A percentile compares a stretch with the other conserved stretches of the same genome.
Conservation (phyloP, 30 jellyfish, hydroid and myxozoan genomes). For the Nemopilema nomurai region DNA sequence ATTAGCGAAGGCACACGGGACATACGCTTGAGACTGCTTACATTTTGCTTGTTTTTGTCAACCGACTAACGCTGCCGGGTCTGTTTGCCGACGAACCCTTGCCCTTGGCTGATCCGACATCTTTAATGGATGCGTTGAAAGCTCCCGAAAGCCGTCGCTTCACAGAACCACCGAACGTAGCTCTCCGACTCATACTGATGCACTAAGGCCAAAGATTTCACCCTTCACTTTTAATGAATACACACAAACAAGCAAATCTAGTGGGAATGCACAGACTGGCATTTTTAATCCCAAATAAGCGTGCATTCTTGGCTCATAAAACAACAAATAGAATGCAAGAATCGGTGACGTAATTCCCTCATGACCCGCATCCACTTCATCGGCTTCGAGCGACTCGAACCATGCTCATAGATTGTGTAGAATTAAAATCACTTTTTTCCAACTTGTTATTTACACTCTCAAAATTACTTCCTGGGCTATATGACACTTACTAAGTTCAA, state of each 20-base stretch:
- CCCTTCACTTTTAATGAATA: background rate
- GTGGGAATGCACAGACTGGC: background rate
- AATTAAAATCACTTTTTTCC: no score
- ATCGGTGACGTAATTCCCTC: no score
- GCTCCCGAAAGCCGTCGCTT: conserved; percentile 55
- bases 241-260: background rate
- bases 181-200: conserved; percentile 34
- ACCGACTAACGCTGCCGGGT: conserved; percentile 54
- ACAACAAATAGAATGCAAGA: no score
- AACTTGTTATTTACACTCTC: no score
- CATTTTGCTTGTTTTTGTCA: conserved; percentile 11
- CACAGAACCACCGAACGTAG: conserved; percentile 35
- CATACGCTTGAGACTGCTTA: conserved; percentile 7
- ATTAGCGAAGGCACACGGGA: no score
- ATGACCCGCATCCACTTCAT: no score
- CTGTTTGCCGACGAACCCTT: conserved; percentile 35
- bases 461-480: no score
- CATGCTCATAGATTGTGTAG: no score
- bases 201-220: background rate
- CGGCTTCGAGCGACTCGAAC: no score
- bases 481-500: no score
- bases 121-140: conserved; percentile 28
- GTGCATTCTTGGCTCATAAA: no score
- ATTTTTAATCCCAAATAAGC: no score
- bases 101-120: conserved; percentile 20